Evolutionary conservation across 2,113 vertebrate species (phyloP), one percentile per base, ranked within the genome.

Genomic region (Dasyornis broadbenti): DNA sequence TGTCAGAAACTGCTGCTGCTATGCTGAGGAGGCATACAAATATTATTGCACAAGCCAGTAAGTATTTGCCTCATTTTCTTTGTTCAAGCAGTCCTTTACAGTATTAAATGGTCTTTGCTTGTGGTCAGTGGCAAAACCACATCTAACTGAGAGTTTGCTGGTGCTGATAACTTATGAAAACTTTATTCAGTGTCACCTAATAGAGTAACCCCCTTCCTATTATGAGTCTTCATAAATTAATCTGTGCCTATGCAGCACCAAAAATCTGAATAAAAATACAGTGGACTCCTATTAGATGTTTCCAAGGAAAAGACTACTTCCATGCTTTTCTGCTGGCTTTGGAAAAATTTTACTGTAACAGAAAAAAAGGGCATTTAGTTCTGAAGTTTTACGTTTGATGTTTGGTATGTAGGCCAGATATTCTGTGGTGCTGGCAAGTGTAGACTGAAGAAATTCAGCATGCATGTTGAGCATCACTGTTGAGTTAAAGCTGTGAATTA

Each of bases 1-100:
- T 99, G 42, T 99, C 99, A 5, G 99, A 99, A 97, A 99, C 99
- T 1, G 99, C 99, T 12, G 99, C 99, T 8, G 99, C 99, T 90
- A 99, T 99, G 99, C 96, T 99, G 95, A 98, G 99, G 94, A 99
- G 99, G 86, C 99, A 99, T 94, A 99, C 98, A 14, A 98, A 96
- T 82, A 98, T 99, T 50, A 98, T 99, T 95, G 98, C 99, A 64
- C 99, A 99, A 98, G 98, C 99, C 68, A 99, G 99, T 99, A 97
- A 99, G 99, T 98, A 91, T 82, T 54, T 64, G 50, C 35, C 17
- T 82, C 8, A 8, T 75, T 83, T 89, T 86, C 30, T 81, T 82
- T 86, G 17, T 35, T 83, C 33, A 66, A 76, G 59, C 13, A 54
- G 24, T 90, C 21, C 31, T 76, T 95, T 83, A 37, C 35, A 49